Percentiles rank a stretch among this genome's conserved stretches.
These are phyloP conservation scores for Trissolcus basalis DNA, from an alignment of 1,140 invertebrate species.

Conservation along the genomic window DNA sequence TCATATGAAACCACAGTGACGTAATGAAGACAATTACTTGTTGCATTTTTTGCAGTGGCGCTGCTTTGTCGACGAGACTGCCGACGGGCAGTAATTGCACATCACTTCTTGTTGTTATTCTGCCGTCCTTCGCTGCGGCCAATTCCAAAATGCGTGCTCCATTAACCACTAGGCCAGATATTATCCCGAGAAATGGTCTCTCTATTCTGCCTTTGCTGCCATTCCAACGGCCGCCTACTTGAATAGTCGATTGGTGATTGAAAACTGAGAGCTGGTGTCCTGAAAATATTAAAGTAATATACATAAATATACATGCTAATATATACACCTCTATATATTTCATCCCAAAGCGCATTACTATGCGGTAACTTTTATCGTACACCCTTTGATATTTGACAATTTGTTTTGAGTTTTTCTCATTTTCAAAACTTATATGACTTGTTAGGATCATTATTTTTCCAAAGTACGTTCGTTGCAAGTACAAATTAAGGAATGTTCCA, in stretches of 20 bases:
- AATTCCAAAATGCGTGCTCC: constrained; percentile 89
- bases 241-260: constrained; percentile 92
- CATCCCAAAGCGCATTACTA: neutral
- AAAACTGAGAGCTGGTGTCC: constrained; percentile 92
- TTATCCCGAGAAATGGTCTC: constrained; percentile 88
- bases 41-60: constrained; percentile 86
- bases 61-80: constrained; percentile 84
- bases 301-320: constrained; percentile 6
- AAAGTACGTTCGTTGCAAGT: no score
- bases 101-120: constrained; percentile 84
- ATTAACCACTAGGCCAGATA: constrained; percentile 92
- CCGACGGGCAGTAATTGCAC: constrained; percentile 81
- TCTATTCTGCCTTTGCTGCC: constrained; percentile 82
- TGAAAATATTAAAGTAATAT: constrained; percentile 67
- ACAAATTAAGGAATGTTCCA: no score
- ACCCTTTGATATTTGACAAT: no score
- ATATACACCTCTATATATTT: no score
- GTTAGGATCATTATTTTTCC: no score
- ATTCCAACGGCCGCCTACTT: constrained; percentile 91
- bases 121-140: constrained; percentile 86
- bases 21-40: constrained; percentile 77
- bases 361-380: no score
- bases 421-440: no score
- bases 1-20: neutral
- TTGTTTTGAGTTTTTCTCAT: no score